Evolutionary conservation across 2,113 vertebrate species (phyloP).

Genomic region (Anguilla japonica): DNA sequence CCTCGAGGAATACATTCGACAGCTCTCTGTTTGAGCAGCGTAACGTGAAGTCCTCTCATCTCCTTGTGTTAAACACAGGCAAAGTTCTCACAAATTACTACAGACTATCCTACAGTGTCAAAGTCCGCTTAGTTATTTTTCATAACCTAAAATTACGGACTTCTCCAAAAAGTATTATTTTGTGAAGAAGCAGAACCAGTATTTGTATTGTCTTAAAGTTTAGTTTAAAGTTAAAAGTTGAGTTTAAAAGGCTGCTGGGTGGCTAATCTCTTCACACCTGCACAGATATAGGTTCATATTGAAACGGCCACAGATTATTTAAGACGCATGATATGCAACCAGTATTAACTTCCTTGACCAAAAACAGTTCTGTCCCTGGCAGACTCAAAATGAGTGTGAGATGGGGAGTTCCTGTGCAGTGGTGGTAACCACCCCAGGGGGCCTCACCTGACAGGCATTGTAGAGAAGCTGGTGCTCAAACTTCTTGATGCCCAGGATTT

Average conservation of each 20-base stretch:
- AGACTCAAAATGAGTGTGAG: not conserved
- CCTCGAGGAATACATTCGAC: constrained; percentile 1
- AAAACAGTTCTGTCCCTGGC: not conserved
- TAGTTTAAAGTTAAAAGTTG: not conserved
- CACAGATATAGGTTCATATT: too few species aligned
- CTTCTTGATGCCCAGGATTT: constrained; percentile 96
- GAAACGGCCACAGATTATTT: too few species aligned
- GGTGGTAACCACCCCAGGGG: too few species aligned
- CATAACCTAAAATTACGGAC: not conserved
- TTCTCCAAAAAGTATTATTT: not conserved
- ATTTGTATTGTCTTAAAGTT: not conserved
- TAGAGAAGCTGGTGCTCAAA: constrained; percentile 98
- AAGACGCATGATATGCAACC: too few species aligned
- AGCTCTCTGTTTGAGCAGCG: not conserved
- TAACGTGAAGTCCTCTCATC: not conserved
- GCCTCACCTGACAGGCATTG: constrained; percentile 94
- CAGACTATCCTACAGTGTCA: not conserved
- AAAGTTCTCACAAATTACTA: not conserved
- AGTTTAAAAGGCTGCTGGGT: too few species aligned
- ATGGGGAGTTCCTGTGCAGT: not conserved
- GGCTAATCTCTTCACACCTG: too few species aligned
- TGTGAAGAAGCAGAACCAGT: not conserved
- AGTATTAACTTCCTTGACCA: too few species aligned
- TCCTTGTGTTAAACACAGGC: constrained; percentile 10
- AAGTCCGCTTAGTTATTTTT: not conserved